Percentiles rank a stretch among this genome's conserved stretches.
Conservation (phyloP, 2,113 vertebrate genomes). For the Grantiella picta region DNA sequence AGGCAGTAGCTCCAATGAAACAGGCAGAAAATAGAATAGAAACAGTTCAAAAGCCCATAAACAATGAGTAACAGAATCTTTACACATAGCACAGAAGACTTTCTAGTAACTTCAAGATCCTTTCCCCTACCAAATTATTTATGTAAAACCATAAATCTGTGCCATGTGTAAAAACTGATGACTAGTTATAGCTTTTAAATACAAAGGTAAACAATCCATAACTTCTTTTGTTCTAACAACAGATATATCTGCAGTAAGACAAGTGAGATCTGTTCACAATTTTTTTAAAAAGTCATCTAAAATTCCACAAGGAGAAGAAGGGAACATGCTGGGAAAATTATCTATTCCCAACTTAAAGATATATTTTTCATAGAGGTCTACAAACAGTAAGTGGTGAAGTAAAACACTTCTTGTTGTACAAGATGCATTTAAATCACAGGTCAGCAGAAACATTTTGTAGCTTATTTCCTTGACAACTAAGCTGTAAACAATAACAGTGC, state of each 20-base stretch:
- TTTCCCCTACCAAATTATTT: neutral
- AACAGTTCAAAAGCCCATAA: neutral
- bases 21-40: neutral
- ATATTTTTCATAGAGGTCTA: neutral
- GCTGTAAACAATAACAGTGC: neutral
- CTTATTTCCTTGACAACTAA: neutral
- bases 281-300: neutral
- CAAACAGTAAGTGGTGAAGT: neutral
- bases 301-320: neutral
- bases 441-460: neutral
- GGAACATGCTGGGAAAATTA: neutral
- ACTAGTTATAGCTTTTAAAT: neutral
- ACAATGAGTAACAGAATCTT: neutral
- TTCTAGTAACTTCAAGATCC: neutral
- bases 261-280: neutral
- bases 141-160: neutral
- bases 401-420: neutral
- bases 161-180: neutral
- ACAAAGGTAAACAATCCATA: neutral
- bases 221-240: neutral
- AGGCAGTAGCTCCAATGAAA: neutral
- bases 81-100: neutral
- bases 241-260: neutral
- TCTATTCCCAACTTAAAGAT: neutral
- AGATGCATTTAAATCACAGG: neutral